Conservation (phyloP, 1,140 invertebrate species). For the Drosophila paulistorum region DNA sequence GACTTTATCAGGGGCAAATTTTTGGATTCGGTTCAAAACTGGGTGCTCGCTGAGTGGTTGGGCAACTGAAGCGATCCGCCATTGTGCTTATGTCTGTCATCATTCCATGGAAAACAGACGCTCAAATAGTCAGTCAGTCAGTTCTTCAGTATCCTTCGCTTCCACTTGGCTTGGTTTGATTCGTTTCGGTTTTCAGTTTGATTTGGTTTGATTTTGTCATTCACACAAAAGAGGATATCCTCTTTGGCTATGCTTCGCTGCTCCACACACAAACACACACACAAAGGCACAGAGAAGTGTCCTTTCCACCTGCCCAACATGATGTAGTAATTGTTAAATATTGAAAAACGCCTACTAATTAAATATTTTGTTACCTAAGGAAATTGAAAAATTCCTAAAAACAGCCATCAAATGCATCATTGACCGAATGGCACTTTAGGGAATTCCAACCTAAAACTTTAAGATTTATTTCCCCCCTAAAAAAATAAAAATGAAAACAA, state of each 20-base stretch:
- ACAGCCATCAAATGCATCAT: slow-evolving; percentile 76
- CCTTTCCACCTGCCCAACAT: slow-evolving; percentile 15
- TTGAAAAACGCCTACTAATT: slow-evolving; percentile 52
- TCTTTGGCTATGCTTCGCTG: slow-evolving; percentile 32
- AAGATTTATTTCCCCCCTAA: slow-evolving; percentile 37
- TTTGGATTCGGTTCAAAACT: slow-evolving; percentile 3
- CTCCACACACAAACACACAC: slow-evolving; percentile 1
- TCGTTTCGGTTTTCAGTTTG: slow-evolving; percentile 20
- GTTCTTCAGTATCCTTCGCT: slow-evolving; percentile 63
- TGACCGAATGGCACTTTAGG: slow-evolving; percentile 51
- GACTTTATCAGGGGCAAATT: neutral
- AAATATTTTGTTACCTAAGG: slow-evolving; percentile 44
- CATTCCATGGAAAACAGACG: neutral
- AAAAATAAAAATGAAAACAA: slow-evolving; percentile 10
- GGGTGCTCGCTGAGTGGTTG: neutral
- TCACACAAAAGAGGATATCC: slow-evolving; percentile 65
- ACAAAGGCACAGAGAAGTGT: neutral
- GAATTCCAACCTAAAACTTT: slow-evolving; percentile 29
- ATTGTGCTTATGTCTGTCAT: neutral
- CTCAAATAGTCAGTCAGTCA: slow-evolving; percentile 8
- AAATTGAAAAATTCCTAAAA: slow-evolving; percentile 56
- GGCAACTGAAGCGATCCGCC: neutral
- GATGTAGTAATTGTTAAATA: slow-evolving; percentile 63
- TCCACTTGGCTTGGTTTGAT: slow-evolving; percentile 67
- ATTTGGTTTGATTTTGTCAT: slow-evolving; percentile 50